A percentile compares a stretch with the other conserved stretches of the same genome.
Evolutionary conservation across 2,797 vertebrate genomes (phyloP).

Genomic region (Sebastes matsubarae): DNA sequence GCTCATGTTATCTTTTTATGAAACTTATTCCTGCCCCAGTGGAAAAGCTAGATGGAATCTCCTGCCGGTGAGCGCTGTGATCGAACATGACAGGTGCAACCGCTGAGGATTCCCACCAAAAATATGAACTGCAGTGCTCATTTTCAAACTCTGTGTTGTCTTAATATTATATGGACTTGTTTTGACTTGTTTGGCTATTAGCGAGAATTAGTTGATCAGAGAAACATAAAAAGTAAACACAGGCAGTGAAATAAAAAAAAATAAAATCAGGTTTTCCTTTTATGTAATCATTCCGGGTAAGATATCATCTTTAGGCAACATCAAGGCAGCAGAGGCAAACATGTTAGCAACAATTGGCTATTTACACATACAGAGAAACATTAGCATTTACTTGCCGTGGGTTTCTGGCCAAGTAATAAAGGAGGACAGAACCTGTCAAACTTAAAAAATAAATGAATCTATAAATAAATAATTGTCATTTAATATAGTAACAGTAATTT

Average conservation of each 20-base stretch:
- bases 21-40: slow-evolving; percentile 39
- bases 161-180: neutral
- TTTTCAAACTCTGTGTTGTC: slow-evolving; percentile 1
- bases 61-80: slow-evolving; percentile 16
- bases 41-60: slow-evolving; percentile 37
- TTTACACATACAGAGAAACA: neutral
- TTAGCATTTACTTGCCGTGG: neutral
- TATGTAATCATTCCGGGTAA: neutral
- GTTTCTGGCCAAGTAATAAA: neutral
- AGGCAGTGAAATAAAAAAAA: neutral
- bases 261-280: neutral
- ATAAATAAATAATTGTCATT: too few relatives aligned
- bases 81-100: slow-evolving; percentile 46
- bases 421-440: too few relatives aligned
- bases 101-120: slow-evolving; percentile 32
- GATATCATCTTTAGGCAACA: neutral
- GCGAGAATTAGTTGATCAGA: neutral
- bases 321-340: neutral
- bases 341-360: neutral
- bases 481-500: too few relatives aligned
- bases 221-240: neutral
- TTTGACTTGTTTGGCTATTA: neutral
- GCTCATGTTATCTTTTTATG: slow-evolving; percentile 36
- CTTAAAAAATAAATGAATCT: too few relatives aligned
- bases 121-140: slow-evolving; percentile 42